A percentile compares a stretch with the other conserved stretches of the same genome.
These are phyloP conservation scores for Gadopsis marmoratus DNA, from an alignment of 2,797 vertebrate species.

Conservation along the genomic window DNA sequence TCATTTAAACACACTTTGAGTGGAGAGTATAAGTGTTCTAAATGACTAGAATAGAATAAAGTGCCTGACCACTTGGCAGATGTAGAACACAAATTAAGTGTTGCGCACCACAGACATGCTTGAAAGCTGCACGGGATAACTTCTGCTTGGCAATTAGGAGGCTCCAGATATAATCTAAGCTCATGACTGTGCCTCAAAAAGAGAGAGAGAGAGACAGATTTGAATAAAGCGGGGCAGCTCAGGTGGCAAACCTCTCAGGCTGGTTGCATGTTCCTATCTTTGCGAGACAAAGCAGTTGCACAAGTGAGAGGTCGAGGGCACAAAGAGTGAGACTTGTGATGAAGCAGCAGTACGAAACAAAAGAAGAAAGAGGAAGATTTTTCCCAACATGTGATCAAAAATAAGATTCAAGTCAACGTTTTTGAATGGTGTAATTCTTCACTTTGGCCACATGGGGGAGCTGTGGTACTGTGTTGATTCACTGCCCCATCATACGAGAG, in stretches of 20 bases:
- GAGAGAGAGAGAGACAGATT: background rate
- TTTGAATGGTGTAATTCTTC: slow-evolving; percentile 4
- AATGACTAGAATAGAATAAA: background rate
- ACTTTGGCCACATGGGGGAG: slow-evolving; percentile 61
- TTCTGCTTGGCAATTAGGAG: background rate
- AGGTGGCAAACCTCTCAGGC: too few relatives aligned
- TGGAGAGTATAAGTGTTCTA: background rate
- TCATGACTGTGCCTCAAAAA: background rate
- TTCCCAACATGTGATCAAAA: background rate
- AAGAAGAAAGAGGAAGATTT: background rate
- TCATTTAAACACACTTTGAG: background rate
- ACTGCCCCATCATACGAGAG: background rate
- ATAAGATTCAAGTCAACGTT: accelerated
- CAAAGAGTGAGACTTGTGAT: background rate
- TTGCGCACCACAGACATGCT: background rate
- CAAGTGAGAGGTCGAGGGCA: background rate
- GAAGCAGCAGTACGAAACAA: background rate
- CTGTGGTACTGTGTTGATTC: slow-evolving; percentile 50
- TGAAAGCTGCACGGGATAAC: background rate
- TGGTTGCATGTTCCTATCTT: too few relatives aligned
- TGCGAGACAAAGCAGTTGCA: background rate
- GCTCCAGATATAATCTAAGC: background rate
- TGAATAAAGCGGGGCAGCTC: background rate
- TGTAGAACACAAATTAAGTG: background rate
- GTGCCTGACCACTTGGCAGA: background rate